Evolutionary conservation across 2,113 vertebrate species (phyloP).

Genomic region (Mus spicilegus): DNA sequence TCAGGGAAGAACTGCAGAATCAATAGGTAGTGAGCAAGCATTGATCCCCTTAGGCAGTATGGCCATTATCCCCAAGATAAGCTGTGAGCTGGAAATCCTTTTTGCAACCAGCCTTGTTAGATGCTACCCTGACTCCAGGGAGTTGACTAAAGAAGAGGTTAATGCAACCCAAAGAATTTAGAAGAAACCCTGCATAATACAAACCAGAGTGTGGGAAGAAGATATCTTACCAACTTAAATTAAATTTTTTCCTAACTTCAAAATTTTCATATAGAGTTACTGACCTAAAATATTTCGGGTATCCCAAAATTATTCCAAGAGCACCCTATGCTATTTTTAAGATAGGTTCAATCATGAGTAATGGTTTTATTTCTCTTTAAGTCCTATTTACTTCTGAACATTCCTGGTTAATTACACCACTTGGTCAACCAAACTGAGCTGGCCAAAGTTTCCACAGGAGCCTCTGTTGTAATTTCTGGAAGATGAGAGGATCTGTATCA

Average conservation of each 20-base stretch:
- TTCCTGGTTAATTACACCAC: slow-evolving; percentile 57
- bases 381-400: slow-evolving; percentile 59
- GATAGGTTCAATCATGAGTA: slow-evolving; percentile 46
- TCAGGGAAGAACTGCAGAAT: background rate
- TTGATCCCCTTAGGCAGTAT: too few relatives aligned
- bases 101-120: background rate
- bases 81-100: background rate
- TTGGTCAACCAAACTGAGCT: slow-evolving; percentile 51
- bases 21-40: background rate
- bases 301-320: slow-evolving; percentile 11
- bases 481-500: background rate
- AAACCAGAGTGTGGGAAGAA: slow-evolving; percentile 36
- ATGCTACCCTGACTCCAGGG: background rate
- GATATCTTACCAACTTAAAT: slow-evolving; percentile 46
- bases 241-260: slow-evolving; percentile 68
- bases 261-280: slow-evolving; percentile 41
- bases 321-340: slow-evolving; percentile 4
- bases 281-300: background rate
- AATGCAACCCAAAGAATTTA: background rate
- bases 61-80: background rate
- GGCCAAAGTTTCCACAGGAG: slow-evolving; percentile 1
- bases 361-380: slow-evolving; percentile 72
- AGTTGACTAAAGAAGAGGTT: background rate
- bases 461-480: background rate
- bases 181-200: slow-evolving; percentile 9